Evolutionary conservation across 2,888 invertebrate species (phyloP).

Genomic region (Penaeus monodon): DNA sequence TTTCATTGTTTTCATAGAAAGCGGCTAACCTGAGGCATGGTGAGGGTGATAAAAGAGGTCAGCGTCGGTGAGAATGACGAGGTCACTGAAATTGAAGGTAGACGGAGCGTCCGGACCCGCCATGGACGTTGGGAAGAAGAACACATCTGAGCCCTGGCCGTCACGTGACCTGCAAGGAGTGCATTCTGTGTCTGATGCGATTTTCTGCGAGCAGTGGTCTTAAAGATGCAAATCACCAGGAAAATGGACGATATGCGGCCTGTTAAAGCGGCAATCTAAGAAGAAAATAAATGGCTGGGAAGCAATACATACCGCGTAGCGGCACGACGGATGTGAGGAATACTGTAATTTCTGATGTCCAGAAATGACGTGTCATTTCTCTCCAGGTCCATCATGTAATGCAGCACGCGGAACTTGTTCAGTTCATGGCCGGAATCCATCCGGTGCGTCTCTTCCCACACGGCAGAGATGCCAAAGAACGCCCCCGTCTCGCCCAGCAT

Average conservation of each 20-base stretch:
- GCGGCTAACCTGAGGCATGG: conserved; percentile 43
- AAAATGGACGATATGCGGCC: no score
- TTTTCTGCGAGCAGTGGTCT: no score
- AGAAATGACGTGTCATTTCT: background rate
- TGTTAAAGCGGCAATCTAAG: no score
- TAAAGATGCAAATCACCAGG: no score
- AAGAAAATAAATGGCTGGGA: no score
- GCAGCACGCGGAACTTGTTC: conserved; percentile 68
- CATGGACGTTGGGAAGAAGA: conserved; percentile 70
- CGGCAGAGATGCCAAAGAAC: conserved; percentile 72
- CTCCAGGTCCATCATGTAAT: conserved; percentile 65
- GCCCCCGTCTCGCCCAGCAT: conserved; percentile 73
- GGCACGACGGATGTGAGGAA: conserved; percentile 44
- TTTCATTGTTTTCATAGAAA: no score
- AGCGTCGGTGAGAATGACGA: conserved; percentile 71
- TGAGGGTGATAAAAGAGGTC: conserved; percentile 60
- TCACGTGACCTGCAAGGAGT: conserved; percentile 68
- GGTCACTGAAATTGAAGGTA: conserved; percentile 72
- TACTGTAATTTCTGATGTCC: conserved; percentile 2
- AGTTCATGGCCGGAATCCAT: conserved; percentile 69
- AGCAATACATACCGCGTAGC: conserved; percentile 18
- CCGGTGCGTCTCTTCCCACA: conserved; percentile 67
- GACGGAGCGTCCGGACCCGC: conserved; percentile 73
- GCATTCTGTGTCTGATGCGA: conserved; percentile 52
- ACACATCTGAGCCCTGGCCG: conserved; percentile 67